Base-by-base conservation (phyloP, 2,113 vertebrate genomes). In the Cyphomyrus plagiostoma region DNA sequence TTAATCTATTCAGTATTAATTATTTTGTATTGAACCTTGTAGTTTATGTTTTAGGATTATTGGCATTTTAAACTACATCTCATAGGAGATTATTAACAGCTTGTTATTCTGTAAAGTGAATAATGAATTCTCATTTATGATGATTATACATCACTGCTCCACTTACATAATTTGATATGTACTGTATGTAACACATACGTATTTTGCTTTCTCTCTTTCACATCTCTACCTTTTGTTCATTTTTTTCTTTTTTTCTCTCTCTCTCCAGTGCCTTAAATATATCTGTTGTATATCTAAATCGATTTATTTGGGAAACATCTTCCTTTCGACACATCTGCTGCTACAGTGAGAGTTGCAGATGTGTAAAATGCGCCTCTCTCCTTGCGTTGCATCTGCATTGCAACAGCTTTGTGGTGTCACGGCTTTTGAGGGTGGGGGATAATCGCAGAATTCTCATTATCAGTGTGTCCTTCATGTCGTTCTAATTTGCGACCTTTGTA, bases 401-500 rank as follows among this genome's bases (percentile, higher is more conserved):
- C 15, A 45, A 26, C 53, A 52, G n/a, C 5, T 0, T 62, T 26
- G 52, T 1, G 39, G 21, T 23, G 56, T 45, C 17, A 4, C 13
- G 66, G 52, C 53, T 21, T 58, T 21, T 84, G 13, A 66, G 80
- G 80, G 7, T 48, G 35, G 30, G 56, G 56, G 39, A 42, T 4
- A 53, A 3, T 45, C 8, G 6, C 17, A 21, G 15, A 89, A 88
- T 48, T 80, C 90, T 74, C 90, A 58, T 90, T 88, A 90, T 90
- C 90, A 56, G 9, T n/a, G 90, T 45, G 87, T 26, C 77, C 45
- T 46, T 88, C 39, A 66, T 52, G 23, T 88, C 10, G 42, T 88
- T 88, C 26, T 88, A 62, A 88, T 88, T 66, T 58, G 30, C 3
- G 35, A 88, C 56, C 87, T 42, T 56, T 66, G 8, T 88, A 46